Conservation (phyloP, 2,888 invertebrate genomes). For the Orchestes rusci region DNA sequence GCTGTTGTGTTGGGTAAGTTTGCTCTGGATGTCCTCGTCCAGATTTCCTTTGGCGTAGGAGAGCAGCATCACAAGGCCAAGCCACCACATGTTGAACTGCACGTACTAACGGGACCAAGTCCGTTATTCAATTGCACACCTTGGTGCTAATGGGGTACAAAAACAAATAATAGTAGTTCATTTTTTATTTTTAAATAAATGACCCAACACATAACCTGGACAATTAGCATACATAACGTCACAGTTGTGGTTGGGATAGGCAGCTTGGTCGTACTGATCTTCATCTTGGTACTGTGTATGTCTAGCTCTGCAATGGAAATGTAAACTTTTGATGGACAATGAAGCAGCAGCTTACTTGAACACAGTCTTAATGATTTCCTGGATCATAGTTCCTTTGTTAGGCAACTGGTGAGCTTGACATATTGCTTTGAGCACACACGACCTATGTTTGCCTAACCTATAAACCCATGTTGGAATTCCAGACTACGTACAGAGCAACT, state of each 20-base stretch:
- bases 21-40: slow-evolving; percentile 27
- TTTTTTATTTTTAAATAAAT: slow-evolving; percentile 26
- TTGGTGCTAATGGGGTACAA: too few relatives aligned
- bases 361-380: slow-evolving; percentile 57
- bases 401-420: slow-evolving; percentile 45
- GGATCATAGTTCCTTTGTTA: slow-evolving; percentile 53
- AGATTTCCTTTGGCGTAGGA: too few relatives aligned
- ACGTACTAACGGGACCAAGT: too few relatives aligned
- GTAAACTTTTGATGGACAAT: neutral
- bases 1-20: slow-evolving; percentile 23
- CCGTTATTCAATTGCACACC: too few relatives aligned
- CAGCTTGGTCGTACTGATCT: slow-evolving; percentile 46
- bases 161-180: too few relatives aligned
- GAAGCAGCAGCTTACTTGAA: slow-evolving; percentile 52
- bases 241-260: slow-evolving; percentile 41
- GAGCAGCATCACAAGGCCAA: too few relatives aligned
- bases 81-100: too few relatives aligned
- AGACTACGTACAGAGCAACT: slow-evolving; percentile 37
- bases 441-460: slow-evolving; percentile 47
- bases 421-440: slow-evolving; percentile 59
- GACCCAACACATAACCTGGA: slow-evolving; percentile 31
- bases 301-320: neutral
- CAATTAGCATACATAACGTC: slow-evolving; percentile 45
- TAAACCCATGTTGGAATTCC: slow-evolving; percentile 11
- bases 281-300: slow-evolving; percentile 28